Evolutionary conservation across 2,797 vertebrate genomes (phyloP), one percentile per base, ranked within the genome.

Genomic region (Catostomus latipinnis): DNA sequence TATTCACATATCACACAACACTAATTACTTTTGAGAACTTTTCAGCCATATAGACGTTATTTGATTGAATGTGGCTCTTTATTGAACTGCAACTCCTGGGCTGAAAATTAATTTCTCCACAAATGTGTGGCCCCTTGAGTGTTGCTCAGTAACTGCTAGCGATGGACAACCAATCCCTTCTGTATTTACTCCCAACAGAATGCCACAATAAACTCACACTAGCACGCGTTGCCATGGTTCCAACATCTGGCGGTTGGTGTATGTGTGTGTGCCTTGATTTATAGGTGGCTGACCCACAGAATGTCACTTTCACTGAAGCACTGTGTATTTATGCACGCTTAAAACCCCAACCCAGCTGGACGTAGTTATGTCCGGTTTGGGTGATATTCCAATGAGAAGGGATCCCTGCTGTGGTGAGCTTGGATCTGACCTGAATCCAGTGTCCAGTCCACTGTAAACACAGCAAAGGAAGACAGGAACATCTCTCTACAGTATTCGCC

Each of bases 321-420:
- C 69, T 73, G 69, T 76, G 56, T 80, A 73, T 82, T 84, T 83
- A 80, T 12, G 73, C 54, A 73, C 71, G 53, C 71, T 50, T 68
- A 76, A 82, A 68, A 61, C 72, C 57, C 66, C 50, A 76, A 80
- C 76, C 73, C 72, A 76, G 75, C 71, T 81, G 78, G 80, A 34
- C 8, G 12, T 85, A 82, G 79, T 80, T 80, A 77, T 81, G 80
- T 82, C 81, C 83, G 69, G 58, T 76, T 84, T 85, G 82, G 79
- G 71, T 76, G 71, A 65, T 52, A 16, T 82, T 83, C 63, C 70
- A 63, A 49, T 8, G 57, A 61, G 62, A 74, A 45, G 53, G 43
- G 49, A 74, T 76, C 43, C 16, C 11, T 76, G 52, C 63, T 63
- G 72, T 6, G 58, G 72, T 74, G 57, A 74, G 71, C 18, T 61